These are phyloP conservation scores for Ptilodon capucinus DNA, from an alignment of 2,888 invertebrate genomes.

Conservation along the genomic window DNA sequence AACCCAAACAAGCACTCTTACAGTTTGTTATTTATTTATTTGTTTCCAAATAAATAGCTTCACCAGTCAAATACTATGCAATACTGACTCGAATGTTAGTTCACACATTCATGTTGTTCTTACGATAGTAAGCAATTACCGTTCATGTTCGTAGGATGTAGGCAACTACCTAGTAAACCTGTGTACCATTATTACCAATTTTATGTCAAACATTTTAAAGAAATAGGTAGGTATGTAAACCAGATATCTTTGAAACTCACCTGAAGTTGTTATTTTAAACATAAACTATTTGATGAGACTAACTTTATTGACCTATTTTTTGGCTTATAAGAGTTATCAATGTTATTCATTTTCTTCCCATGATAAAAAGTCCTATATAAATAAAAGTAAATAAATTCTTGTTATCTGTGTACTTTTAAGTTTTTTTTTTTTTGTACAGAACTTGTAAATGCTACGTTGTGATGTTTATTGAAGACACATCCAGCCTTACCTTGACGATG, in stretches of 20 bases:
- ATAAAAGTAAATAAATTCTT: background rate
- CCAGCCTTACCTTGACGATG: conserved; percentile 81
- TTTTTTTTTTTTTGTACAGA: conserved; percentile 26
- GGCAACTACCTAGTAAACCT: background rate
- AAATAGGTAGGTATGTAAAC: too few relatives aligned
- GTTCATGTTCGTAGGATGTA: background rate
- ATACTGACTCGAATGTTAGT: conserved; percentile 40
- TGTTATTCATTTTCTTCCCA: background rate
- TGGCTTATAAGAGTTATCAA: background rate
- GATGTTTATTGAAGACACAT: conserved; percentile 80
- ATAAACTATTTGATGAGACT: background rate
- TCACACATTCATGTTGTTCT: conserved; percentile 31
- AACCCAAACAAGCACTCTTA: conserved; percentile 51
- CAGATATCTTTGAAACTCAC: too few relatives aligned
- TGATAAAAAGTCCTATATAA: background rate
- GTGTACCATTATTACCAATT: background rate
- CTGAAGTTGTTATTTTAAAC: conserved; percentile 1
- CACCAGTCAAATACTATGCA: conserved; percentile 31
- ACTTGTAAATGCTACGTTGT: conserved; percentile 67
- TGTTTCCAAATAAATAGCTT: conserved; percentile 29
- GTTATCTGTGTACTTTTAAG: background rate
- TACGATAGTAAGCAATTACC: conserved; percentile 18
- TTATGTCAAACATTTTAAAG: too few relatives aligned
- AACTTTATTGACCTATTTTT: background rate
- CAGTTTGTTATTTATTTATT: conserved; percentile 38